Conservation (phyloP, 2,113 vertebrate genomes). For the Antechinus stuartii region DNA sequence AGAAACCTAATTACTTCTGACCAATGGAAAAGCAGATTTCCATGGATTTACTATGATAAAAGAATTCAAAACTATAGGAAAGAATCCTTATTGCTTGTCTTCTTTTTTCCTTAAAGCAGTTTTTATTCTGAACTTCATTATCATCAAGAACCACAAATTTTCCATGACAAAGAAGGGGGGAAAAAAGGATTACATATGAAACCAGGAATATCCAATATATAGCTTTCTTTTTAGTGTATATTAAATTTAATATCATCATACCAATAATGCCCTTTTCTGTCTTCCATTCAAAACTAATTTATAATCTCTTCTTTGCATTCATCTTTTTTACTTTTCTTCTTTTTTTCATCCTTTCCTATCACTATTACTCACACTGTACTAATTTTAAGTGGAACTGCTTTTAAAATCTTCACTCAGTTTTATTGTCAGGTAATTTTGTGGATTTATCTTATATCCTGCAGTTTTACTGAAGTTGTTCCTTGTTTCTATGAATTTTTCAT, state of each 20-base stretch:
- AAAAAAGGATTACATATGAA: background rate
- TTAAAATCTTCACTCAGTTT: background rate
- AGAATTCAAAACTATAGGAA: constrained; percentile 15
- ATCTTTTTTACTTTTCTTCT: background rate
- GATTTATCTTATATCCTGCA: background rate
- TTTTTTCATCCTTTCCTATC: background rate
- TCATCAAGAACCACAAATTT: background rate
- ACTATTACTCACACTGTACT: background rate
- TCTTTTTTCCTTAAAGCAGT: background rate
- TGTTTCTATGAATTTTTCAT: background rate
- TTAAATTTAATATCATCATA: background rate
- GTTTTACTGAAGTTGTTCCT: background rate
- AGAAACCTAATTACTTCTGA: constrained; percentile 37
- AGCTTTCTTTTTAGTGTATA: background rate
- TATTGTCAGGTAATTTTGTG: background rate
- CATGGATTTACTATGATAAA: constrained; percentile 10
- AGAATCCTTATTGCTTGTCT: background rate
- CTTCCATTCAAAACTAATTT: background rate
- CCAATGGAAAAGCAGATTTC: background rate
- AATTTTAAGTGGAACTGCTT: background rate
- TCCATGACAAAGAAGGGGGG: background rate
- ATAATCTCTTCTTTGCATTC: background rate
- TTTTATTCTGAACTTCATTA: background rate
- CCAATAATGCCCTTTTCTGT: background rate
- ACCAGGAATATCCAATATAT: background rate